These are phyloP conservation scores for Agriopis marginaria DNA, from an alignment of 2,888 invertebrate genomes.

Conservation along the genomic window DNA sequence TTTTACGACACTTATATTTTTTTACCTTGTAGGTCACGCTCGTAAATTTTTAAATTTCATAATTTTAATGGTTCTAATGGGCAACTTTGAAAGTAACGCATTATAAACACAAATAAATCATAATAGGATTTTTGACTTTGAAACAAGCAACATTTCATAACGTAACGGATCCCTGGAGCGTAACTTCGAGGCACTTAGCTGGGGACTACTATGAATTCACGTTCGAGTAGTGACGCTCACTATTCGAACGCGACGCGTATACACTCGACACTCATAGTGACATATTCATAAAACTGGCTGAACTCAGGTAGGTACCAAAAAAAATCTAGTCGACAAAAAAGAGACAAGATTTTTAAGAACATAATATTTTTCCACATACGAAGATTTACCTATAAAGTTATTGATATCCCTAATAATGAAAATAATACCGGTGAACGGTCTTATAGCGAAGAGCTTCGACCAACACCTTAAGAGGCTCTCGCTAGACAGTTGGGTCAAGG, in stretches of 20 bases:
- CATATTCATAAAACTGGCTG: not conserved
- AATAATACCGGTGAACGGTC: no score
- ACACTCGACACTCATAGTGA: not conserved
- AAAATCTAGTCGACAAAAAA: no score
- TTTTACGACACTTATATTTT: no score
- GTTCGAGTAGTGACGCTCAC: not conserved
- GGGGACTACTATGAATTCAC: constrained; percentile 16
- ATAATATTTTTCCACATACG: no score
- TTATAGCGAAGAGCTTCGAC: no score
- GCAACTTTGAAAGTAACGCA: constrained; percentile 6
- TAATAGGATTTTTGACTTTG: constrained; percentile 30
- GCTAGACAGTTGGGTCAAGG: no score
- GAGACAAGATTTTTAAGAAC: no score
- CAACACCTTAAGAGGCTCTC: no score
- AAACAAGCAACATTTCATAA: constrained; percentile 42
- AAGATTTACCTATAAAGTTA: no score
- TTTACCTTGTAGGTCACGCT: not conserved
- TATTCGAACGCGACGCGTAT: not conserved
- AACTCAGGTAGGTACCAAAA: no score
- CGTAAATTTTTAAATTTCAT: not conserved
- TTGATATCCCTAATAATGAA: no score
- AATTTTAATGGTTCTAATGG: constrained; percentile 10
- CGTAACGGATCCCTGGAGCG: constrained; percentile 39
- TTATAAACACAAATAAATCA: constrained; percentile 6
- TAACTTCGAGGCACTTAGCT: constrained; percentile 42